Evolutionary conservation across 1,140 invertebrate species (phyloP), one percentile per base, ranked within the genome.

Genomic region (Scylla paramamosain): DNA sequence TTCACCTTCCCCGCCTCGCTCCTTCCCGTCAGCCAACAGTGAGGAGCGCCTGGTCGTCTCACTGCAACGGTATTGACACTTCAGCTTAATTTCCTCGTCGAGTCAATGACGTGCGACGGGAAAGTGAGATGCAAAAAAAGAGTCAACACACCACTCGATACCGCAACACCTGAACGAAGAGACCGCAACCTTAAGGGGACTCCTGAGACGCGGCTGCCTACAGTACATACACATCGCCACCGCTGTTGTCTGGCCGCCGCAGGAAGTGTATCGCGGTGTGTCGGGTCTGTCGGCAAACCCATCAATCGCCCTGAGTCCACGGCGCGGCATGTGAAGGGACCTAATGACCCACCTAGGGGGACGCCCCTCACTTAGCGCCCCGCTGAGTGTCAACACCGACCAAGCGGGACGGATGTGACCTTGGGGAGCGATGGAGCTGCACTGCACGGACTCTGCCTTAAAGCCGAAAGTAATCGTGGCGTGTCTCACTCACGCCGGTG

Each of bases 261-360:
- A 77, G 67, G 67, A 77, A 77, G 67, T 77, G 67, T 77, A 77
- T 77, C 25, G 67, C 67, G 67, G 67, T 20, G 12, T 59, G 12
- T 77, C 67, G 67, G 67, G 67, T 20, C 67, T 59, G 12, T 77
- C 67, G 67, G 67, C 67, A 77, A 77, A 77, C 67, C 67, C 25
- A 77, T 77, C 67, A 25, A 77, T 25, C 67, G 67, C 67, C 52
- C 67, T 77, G 67, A 77, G n/a, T 77, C 67, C 25, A 77, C 67
- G 67, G 25, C 16, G 25, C 10, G 67, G 67, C 67, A 20, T 77
- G 67, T 77, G 67, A 77, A n/a, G 25, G 67, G 67, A 77, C 67
- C 67, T 77, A 77, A 77, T 77, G 67, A 77, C 67, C 67, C 67
- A 77, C 67, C 67, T 77, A 77, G 25, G n/a, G 52, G 67, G 67